phyloP scores from a whole-genome alignment of 2,888 invertebrate genomes.

The Graphium colonna region DNA sequence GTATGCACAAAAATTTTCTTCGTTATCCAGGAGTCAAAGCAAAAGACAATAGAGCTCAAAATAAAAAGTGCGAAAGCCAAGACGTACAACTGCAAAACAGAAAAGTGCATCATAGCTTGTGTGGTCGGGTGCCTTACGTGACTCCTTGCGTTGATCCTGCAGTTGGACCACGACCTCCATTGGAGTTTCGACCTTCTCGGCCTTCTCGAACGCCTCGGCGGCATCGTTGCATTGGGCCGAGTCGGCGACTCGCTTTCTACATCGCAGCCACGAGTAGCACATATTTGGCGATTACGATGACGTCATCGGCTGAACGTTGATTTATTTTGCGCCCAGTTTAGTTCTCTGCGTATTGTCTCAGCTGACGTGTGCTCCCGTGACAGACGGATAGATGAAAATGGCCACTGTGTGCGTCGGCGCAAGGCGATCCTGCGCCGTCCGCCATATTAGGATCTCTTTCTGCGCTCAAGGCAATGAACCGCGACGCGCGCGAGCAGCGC shows the following conservation, averaged over 20 bases:
- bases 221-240: slow-evolving; percentile 47
- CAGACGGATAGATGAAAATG: slow-evolving; percentile 61
- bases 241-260: slow-evolving; percentile 64
- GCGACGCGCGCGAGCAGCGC: slow-evolving; percentile 57
- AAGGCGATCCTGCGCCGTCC: slow-evolving; percentile 61
- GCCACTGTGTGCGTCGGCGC: slow-evolving; percentile 63
- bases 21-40: slow-evolving; percentile 24
- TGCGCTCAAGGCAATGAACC: slow-evolving; percentile 76
- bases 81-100: slow-evolving; percentile 45
- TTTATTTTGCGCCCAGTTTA: slow-evolving; percentile 1
- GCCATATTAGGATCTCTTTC: slow-evolving; percentile 76
- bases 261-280: slow-evolving; percentile 74
- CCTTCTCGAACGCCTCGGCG: slow-evolving; percentile 56
- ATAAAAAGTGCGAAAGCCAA: slow-evolving; percentile 26
- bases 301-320: too few relatives aligned
- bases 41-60: slow-evolving; percentile 14
- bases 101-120: slow-evolving; percentile 30
- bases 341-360: slow-evolving; percentile 26
- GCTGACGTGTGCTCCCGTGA: slow-evolving; percentile 49
- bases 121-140: slow-evolving; percentile 58
- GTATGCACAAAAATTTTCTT: too few relatives aligned
- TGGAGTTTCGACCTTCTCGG: slow-evolving; percentile 26
- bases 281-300: slow-evolving; percentile 40
- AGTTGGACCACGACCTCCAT: slow-evolving; percentile 39
- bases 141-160: slow-evolving; percentile 43